Percentiles rank a stretch among this genome's conserved stretches.
phyloP scores from a whole-genome alignment of 2,113 vertebrate species.

The Odontesthes bonariensis region DNA sequence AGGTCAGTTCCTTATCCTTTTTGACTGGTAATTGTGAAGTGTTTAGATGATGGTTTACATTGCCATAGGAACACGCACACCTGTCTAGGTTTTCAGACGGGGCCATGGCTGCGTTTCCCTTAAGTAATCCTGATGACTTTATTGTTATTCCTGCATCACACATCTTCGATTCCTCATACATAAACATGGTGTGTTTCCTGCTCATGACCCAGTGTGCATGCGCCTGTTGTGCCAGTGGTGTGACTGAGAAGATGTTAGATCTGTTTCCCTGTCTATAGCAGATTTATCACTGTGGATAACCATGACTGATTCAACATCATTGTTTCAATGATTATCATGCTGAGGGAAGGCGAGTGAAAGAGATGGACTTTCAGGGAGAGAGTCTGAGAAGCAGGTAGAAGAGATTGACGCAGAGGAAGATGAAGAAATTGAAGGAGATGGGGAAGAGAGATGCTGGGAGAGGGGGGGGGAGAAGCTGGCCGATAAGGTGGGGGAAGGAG shows the following conservation, averaged over 20 bases:
- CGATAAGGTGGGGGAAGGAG: slow-evolving; percentile 40
- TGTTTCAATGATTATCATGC: slow-evolving; percentile 57
- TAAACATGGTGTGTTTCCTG: slow-evolving; percentile 18
- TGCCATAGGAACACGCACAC: slow-evolving; percentile 27
- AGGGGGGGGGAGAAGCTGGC: slow-evolving; percentile 38
- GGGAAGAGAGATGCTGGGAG: slow-evolving; percentile 12
- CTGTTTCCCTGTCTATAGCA: slow-evolving; percentile 32
- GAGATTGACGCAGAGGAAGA: slow-evolving; percentile 34
- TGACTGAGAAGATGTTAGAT: slow-evolving; percentile 51
- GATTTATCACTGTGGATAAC: slow-evolving; percentile 60
- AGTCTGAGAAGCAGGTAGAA: slow-evolving; percentile 31
- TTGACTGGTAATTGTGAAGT: slow-evolving; percentile 70
- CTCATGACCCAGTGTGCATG: slow-evolving; percentile 42
- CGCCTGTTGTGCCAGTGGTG: slow-evolving; percentile 26
- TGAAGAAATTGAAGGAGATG: slow-evolving; percentile 38
- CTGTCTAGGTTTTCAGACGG: slow-evolving; percentile 19
- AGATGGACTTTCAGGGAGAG: slow-evolving; percentile 18
- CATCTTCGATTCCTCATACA: slow-evolving; percentile 3
- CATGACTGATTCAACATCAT: slow-evolving; percentile 60
- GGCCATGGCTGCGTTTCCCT: slow-evolving; percentile 7
- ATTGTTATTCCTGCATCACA: neutral
- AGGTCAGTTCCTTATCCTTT: slow-evolving; percentile 83
- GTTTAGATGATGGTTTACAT: slow-evolving; percentile 45
- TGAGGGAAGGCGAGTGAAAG: slow-evolving; percentile 25
- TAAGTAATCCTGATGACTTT: slow-evolving; percentile 24